These are phyloP conservation scores for Heliornis fulica DNA, from an alignment of 2,113 vertebrate species.

Conservation along the genomic window DNA sequence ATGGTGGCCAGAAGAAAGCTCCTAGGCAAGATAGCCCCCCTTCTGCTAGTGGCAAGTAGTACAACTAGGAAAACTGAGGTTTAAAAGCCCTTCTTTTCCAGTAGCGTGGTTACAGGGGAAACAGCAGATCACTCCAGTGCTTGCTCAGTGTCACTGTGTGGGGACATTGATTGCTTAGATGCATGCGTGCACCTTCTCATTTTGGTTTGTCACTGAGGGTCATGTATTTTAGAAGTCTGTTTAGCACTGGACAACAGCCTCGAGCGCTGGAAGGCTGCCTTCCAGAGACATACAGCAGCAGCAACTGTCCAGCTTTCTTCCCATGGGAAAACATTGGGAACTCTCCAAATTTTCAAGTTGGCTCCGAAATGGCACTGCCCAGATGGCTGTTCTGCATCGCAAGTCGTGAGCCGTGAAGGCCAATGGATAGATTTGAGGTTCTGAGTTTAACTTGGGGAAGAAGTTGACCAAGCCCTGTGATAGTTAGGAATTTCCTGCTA, in stretches of 20 bases:
- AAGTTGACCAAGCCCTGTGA: neutral
- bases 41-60: neutral
- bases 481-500: neutral
- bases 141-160: rapidly evolving
- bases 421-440: neutral
- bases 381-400: constrained; percentile 27
- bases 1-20: neutral
- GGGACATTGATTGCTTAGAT: neutral
- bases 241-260: neutral
- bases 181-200: neutral
- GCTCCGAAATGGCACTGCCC: neutral
- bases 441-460: neutral
- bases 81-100: neutral
- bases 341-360: neutral
- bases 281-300: neutral
- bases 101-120: neutral
- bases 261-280: constrained; percentile 23
- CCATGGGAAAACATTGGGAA: neutral
- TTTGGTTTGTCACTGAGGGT: neutral
- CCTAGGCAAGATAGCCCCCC: neutral
- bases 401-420: neutral
- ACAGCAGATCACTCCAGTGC: neutral
- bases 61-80: neutral
- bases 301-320: constrained; percentile 41
- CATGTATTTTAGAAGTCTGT: neutral